phyloP scores from a whole-genome alignment of 2,113 vertebrate species.

The Monopterus albus region DNA sequence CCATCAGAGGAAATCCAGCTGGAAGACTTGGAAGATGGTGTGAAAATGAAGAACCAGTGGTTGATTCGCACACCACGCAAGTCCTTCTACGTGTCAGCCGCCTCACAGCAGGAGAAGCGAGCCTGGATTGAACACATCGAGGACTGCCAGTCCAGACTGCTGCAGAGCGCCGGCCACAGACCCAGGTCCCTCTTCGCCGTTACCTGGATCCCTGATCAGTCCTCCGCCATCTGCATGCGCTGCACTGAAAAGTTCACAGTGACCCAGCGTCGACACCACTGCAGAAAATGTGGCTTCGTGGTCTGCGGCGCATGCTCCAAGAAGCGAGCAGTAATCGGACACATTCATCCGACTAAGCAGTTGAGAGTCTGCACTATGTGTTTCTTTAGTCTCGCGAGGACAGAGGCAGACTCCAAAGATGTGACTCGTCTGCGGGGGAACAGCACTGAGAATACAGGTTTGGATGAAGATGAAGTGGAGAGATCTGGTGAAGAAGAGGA shows the following conservation, averaged over 20 bases:
- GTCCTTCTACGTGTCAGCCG: conserved; percentile 89
- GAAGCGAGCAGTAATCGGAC: conserved; percentile 81
- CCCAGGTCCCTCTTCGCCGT: conserved; percentile 77
- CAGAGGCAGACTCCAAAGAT: background rate
- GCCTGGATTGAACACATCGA: conserved; percentile 92
- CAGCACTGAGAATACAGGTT: conserved; percentile 35
- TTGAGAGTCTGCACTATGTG: conserved; percentile 87
- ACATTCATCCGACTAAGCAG: conserved; percentile 84
- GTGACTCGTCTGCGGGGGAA: conserved; percentile 29
- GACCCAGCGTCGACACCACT: conserved; percentile 89
- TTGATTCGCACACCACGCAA: conserved; percentile 91
- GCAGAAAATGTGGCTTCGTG: conserved; percentile 90
- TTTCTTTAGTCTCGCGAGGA: conserved; percentile 73
- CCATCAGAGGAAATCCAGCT: conserved; percentile 87
- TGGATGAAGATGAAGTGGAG: conserved; percentile 38
- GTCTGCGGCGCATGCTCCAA: conserved; percentile 89
- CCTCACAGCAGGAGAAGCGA: conserved; percentile 85
- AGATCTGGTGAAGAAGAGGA: conserved; percentile 82
- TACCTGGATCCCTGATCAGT: conserved; percentile 89
- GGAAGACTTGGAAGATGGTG: conserved; percentile 85
- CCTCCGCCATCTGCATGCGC: conserved; percentile 92
- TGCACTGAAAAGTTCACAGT: conserved; percentile 86
- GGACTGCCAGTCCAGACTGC: conserved; percentile 80
- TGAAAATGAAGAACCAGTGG: conserved; percentile 90
- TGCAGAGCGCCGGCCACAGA: conserved; percentile 61